Evolutionary conservation across 1,140 invertebrate species (phyloP), one percentile per base, ranked within the genome.

Genomic region (Sycophaga agraensis): DNA sequence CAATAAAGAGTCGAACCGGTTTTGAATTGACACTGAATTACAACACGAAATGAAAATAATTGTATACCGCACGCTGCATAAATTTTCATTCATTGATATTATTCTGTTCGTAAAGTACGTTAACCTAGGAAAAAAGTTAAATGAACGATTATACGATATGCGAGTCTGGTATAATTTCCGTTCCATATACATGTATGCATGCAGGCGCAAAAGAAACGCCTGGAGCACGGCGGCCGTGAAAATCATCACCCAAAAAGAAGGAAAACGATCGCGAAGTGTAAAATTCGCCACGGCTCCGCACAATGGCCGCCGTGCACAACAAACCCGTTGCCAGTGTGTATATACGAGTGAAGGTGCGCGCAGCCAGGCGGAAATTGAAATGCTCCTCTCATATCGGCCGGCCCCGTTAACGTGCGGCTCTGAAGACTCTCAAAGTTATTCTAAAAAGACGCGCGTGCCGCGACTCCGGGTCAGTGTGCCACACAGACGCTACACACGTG

Each of bases 381-480:
- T 67, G 67, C 61, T 62, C 45, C 61, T 63, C 51, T 49, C 37
- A 64, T 65, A 55, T 69, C 49, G 56, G 54, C 19, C 31, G 45
- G 50, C 60, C 68, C 68, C 70, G 69, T 71, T 71, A 70, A 49
- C 56, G 31, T 16, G 31, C 31, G n/a, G n/a, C n/a, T n/a, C 19
- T 19, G 12, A 48, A 9, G 46, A 17, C 45, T 40, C 42, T 61
- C 63, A 68, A 70, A 69, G 63, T 69, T 68, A 71, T 71, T 71
- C 67, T 66, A 69, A 70, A 70, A 64, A 58, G 48, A 6, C 42
- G 42, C 40, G 17, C 40, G 53, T 14, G 8, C 42, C 17, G 12
- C 6, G 2, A 6, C 19, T 34, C 12, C 26, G 64, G 72, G 72
- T 73, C 65, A 74, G 72, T 74, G 59, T 71, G 72, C 56, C 72